Conservation (phyloP, 1,140 invertebrate species). For the Wiebesia pumilae region DNA sequence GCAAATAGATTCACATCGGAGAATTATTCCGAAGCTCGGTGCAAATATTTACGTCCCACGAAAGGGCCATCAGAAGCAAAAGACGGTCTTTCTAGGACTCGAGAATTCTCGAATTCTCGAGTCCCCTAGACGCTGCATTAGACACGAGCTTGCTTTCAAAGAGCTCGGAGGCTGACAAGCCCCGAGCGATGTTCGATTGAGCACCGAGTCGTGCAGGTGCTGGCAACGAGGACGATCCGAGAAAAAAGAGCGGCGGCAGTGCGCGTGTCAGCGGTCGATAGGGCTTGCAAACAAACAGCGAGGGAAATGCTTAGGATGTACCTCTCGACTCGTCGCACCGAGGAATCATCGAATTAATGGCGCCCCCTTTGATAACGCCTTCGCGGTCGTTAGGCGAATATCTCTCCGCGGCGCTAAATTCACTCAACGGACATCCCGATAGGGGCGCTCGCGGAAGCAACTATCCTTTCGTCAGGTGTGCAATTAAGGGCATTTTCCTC, state of each 20-base stretch:
- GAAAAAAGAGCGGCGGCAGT: background rate
- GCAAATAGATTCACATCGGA: background rate
- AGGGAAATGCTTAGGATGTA: background rate
- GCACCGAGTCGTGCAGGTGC: background rate
- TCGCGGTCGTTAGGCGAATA: background rate
- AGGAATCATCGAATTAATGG: conserved; percentile 40
- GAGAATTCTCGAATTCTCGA: background rate
- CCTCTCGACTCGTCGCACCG: background rate
- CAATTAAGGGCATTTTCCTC: background rate
- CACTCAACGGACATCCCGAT: background rate
- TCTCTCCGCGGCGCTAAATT: background rate
- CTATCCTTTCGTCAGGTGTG: background rate
- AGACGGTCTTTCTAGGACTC: background rate
- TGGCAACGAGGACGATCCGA: background rate
- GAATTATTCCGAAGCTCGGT: no score
- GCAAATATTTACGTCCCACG: background rate
- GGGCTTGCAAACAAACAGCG: background rate
- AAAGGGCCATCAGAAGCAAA: background rate
- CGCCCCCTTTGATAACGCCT: background rate
- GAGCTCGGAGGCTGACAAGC: background rate
- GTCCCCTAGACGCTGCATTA: background rate
- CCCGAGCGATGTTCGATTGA: background rate
- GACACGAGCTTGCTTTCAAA: background rate
- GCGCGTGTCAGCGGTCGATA: conserved; percentile 5
- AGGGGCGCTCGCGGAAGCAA: background rate